A percentile compares a stretch with the other conserved stretches of the same genome.
phyloP scores from a whole-genome alignment of 2,797 vertebrate genomes.

The Coracias cyanogaster region DNA sequence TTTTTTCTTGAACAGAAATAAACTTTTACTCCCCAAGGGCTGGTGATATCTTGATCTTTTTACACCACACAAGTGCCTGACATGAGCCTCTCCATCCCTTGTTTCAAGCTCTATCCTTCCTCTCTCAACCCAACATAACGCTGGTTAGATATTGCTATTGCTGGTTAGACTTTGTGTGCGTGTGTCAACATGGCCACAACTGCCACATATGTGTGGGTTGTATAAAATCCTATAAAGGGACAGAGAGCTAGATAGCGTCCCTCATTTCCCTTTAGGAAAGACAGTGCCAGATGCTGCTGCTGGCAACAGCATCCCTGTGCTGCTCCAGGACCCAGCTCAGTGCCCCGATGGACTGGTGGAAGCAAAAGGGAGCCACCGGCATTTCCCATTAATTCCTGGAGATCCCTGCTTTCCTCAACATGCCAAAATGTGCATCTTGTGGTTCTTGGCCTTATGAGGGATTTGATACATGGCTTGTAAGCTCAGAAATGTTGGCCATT shows the following conservation, averaged over 20 bases:
- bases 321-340: fast-evolving
- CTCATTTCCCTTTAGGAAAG: background rate
- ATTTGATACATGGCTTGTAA: background rate
- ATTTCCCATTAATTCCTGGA: background rate
- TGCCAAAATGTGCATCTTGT: background rate
- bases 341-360: background rate
- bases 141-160: background rate
- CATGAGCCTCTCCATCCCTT: fast-evolving
- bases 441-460: background rate
- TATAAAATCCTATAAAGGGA: background rate
- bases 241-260: background rate
- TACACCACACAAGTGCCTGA: background rate
- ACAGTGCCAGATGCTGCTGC: background rate
- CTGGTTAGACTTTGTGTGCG: background rate
- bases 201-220: fast-evolving
- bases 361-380: background rate
- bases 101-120: background rate
- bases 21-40: background rate
- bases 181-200: fast-evolving
- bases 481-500: background rate
- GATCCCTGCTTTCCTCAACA: background rate
- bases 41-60: background rate
- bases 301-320: background rate
- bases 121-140: background rate
- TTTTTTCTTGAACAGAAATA: background rate